Evolutionary conservation across 2,888 invertebrate species (phyloP), one percentile per base, ranked within the genome.

Genomic region (Melieria crassipennis): DNA sequence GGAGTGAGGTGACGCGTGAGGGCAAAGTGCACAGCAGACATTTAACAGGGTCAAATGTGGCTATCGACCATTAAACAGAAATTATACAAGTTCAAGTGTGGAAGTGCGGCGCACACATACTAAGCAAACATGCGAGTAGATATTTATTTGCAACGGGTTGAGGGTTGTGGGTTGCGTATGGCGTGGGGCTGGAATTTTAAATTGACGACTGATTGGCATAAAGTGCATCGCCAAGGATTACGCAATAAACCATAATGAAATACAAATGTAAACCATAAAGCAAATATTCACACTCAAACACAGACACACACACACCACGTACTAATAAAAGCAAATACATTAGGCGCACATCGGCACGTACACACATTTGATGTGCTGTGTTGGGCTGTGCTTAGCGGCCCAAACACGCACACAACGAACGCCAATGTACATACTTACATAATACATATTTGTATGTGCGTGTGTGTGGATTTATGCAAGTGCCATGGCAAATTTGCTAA

Each of bases 241-340:
- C 61, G 65, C 56, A 61, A 62, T 72, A 69, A 66, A 57, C 55
- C 48, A 43, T 60, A 52, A 70, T 72, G 70, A 67, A 70, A 64
- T 50, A 52, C 48, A 57, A 73, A 70, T 55, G 67, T 65, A 30
- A 48, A 56, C 60, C 68, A 60, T 65, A 42, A 56, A 64, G 61
- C 50, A 70, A 62, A 70, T 71, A 71, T 50, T 45, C 56, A 46
- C 65, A 58, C 13, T 48, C 7, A 11, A 7, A 60, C 42, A 52
- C 46, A 52, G 56, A 57, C 30, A 42, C 10, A 16, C 13, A 16
- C 56, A 56, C 56, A 56, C n/a, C 30, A 30, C 30, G 30, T 2
- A 30, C 30, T 30, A 30, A 30, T 30, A 30, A 30, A 30, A 30
- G 30, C 30, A 30, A 30, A 30, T 30, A 30, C 30, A 30, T 30